phyloP scores from a whole-genome alignment of 2,888 invertebrate genomes.

The Seira ritae region DNA sequence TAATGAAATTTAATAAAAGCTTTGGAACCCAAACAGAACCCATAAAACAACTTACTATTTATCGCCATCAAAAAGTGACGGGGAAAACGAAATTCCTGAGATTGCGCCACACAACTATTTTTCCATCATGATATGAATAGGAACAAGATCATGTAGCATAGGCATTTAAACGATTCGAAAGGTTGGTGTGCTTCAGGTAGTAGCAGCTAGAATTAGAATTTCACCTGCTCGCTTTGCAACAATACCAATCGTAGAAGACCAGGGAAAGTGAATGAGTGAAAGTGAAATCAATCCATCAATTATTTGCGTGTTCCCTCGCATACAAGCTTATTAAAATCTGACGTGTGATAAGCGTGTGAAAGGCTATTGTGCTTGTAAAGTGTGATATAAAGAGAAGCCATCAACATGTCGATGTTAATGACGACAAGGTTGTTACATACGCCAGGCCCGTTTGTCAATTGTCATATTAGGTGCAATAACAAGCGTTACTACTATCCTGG shows the following conservation, averaged over 20 bases:
- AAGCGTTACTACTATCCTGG: conserved; percentile 66
- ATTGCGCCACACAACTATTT: too few relatives aligned
- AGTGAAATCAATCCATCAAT: not conserved
- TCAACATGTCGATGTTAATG: conserved; percentile 61
- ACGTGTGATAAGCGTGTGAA: not conserved
- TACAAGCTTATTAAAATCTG: too few relatives aligned
- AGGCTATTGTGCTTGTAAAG: not conserved
- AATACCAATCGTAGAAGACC: not conserved
- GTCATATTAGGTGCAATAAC: conserved; percentile 63
- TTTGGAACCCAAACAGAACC: too few relatives aligned
- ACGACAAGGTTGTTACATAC: conserved; percentile 53
- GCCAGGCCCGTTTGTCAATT: conserved; percentile 65
- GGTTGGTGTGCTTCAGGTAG: not conserved
- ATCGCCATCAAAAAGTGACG: too few relatives aligned
- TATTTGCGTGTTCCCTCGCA: too few relatives aligned
- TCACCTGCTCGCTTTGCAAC: not conserved
- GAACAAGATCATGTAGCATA: too few relatives aligned
- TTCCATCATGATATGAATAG: too few relatives aligned
- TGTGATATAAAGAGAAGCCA: not conserved
- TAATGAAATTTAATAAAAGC: too few relatives aligned
- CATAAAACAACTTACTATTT: too few relatives aligned
- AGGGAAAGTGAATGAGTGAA: conserved; percentile 1
- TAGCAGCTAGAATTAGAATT: not conserved
- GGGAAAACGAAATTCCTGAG: too few relatives aligned
- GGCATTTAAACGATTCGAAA: too few relatives aligned